Evolutionary conservation across 2,113 vertebrate species (phyloP).

Genomic region (Caranx ignobilis): DNA sequence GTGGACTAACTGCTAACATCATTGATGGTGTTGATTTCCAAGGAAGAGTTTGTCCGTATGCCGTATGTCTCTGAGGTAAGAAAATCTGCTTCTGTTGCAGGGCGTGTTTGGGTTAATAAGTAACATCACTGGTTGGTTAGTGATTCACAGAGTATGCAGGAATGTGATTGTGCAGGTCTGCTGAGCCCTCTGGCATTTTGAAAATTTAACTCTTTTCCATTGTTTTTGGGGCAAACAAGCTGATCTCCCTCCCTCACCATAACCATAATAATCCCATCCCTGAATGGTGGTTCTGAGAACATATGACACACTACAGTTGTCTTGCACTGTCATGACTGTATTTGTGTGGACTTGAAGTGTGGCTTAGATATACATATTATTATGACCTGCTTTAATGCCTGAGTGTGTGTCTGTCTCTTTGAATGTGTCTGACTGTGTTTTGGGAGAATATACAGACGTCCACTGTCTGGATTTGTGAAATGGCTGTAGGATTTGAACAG

Average conservation of each 20-base stretch:
- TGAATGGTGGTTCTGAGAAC: conserved; percentile 4
- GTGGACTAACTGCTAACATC: conserved; percentile 41
- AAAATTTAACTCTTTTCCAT: conserved; percentile 18
- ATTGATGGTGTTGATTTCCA: conserved; percentile 29
- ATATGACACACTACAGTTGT: not conserved
- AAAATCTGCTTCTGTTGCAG: conserved; percentile 5
- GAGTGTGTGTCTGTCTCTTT: not conserved
- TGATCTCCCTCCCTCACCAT: conserved; percentile 10
- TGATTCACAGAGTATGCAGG: conserved; percentile 28
- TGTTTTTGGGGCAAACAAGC: conserved; percentile 18
- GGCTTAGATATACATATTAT: not conserved
- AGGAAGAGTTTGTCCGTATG: conserved; percentile 39
- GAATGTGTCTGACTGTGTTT: not conserved
- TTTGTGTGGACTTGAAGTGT: conserved; percentile 19
- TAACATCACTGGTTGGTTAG: conserved; percentile 24
- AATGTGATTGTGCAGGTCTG: conserved; percentile 59
- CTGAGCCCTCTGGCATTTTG: conserved; percentile 25
- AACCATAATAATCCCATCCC: not conserved
- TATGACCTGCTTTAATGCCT: not conserved
- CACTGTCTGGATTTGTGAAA: conserved; percentile 30
- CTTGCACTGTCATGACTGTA: not conserved
- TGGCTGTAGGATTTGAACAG: conserved; percentile 37
- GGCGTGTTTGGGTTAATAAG: conserved; percentile 54
- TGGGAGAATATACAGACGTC: conserved; percentile 3
- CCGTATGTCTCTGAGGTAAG: conserved; percentile 65